Evolutionary conservation across 2,888 invertebrate genomes (phyloP).

Genomic region (Hypena proboscidalis): DNA sequence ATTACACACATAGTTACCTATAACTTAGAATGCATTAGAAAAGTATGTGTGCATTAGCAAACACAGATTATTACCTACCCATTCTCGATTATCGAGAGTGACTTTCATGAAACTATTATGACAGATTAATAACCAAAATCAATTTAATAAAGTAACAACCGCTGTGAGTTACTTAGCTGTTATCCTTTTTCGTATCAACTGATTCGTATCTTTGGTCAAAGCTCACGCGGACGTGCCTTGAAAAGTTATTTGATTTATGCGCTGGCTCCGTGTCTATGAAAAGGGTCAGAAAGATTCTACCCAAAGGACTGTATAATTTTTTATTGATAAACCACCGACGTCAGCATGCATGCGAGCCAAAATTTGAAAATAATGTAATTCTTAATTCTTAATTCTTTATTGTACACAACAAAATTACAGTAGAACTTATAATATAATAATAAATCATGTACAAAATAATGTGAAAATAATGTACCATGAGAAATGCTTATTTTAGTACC

Average conservation of each 20-base stretch:
- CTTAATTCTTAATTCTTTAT: too few species aligned
- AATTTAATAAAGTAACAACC: too few species aligned
- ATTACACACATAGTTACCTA: conserved; percentile 31
- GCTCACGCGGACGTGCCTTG: conserved; percentile 43
- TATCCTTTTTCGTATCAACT: conserved; percentile 31
- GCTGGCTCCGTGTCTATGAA: conserved; percentile 41
- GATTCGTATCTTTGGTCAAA: conserved; percentile 35
- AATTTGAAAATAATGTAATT: neutral
- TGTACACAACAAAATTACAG: too few species aligned
- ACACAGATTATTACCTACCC: too few species aligned
- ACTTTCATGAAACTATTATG: too few species aligned
- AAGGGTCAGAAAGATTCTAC: conserved; percentile 31
- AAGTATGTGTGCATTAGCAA: too few species aligned
- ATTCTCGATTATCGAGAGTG: too few species aligned
- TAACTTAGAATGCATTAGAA: too few species aligned
- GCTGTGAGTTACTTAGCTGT: too few species aligned
- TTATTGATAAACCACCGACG: conserved; percentile 36
- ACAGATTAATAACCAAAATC: too few species aligned
- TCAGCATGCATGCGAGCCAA: conserved; percentile 6
- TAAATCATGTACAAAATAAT: too few species aligned
- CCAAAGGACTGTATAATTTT: conserved; percentile 41
- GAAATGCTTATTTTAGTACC: neutral
- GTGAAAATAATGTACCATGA: neutral
- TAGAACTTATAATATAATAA: too few species aligned
- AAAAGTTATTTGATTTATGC: conserved; percentile 59